A percentile compares a stretch with the other conserved stretches of the same genome.
phyloP scores from a whole-genome alignment of 64 coral and sea anemone species.

The Montipora foliosa region DNA sequence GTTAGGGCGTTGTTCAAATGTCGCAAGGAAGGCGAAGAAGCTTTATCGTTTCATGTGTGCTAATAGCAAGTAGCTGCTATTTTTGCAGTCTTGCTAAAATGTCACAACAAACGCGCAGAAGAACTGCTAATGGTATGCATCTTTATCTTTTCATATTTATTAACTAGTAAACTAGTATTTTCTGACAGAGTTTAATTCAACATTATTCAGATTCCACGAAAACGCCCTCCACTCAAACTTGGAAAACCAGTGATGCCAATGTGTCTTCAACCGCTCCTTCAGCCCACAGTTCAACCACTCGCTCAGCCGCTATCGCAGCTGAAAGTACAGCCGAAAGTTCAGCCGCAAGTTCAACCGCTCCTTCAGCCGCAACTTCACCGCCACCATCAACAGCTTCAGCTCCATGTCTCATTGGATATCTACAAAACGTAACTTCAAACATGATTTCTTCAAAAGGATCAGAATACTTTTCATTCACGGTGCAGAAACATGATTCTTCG shows the following conservation, averaged over 20 bases:
- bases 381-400: not conserved
- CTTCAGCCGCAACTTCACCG: not conserved
- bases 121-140: too few species aligned
- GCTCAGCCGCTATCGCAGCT: not conserved
- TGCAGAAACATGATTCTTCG: conserved; percentile 23
- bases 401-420: conserved; percentile 46
- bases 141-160: too few species aligned
- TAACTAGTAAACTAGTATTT: too few species aligned
- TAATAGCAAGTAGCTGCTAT: too few species aligned
- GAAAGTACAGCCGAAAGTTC: too few species aligned
- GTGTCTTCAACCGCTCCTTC: not conserved
- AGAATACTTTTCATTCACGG: conserved; percentile 54
- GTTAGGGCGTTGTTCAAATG: too few species aligned
- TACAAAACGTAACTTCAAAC: conserved; percentile 40
- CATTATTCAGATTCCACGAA: not conserved
- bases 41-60: too few species aligned
- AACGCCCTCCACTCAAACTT: not conserved
- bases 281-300: not conserved
- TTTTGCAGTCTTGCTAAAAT: too few species aligned
- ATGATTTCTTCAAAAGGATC: conserved; percentile 45
- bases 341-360: too few species aligned
- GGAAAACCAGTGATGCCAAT: not conserved
- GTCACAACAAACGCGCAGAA: too few species aligned
- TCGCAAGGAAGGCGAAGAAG: too few species aligned
- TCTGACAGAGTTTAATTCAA: too few species aligned